Evolutionary conservation across 2,888 invertebrate species (phyloP).

Genomic region (Lordiphosa fenestrarum): DNA sequence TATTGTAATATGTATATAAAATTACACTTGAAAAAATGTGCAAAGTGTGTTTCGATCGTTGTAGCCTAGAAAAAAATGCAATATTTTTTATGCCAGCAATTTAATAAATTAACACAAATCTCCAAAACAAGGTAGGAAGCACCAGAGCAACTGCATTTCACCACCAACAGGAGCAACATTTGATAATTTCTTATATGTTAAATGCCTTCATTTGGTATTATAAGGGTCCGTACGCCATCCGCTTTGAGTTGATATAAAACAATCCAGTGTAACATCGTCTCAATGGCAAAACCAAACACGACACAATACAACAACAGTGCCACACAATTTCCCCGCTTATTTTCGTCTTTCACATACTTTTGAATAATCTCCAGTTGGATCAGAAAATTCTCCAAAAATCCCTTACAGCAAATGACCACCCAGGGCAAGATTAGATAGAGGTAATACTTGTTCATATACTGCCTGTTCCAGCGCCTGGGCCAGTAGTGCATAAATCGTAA

Average conservation of each 20-base stretch:
- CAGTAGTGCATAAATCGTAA: too few species aligned
- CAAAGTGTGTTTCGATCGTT: not conserved
- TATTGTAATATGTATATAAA: slow-evolving; percentile 3
- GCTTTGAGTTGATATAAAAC: slow-evolving; percentile 5
- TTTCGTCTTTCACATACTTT: not conserved
- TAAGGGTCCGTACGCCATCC: not conserved
- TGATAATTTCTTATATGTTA: too few species aligned
- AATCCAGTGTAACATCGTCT: slow-evolving; percentile 19
- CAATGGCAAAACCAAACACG: slow-evolving; percentile 4
- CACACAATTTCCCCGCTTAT: not conserved
- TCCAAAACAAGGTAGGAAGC: slow-evolving; percentile 75
- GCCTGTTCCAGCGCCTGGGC: too few species aligned
- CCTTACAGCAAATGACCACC: too few species aligned
- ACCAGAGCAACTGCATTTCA: not conserved
- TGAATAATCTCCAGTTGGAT: not conserved
- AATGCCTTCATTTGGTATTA: slow-evolving; percentile 4
- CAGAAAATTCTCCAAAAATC: not conserved
- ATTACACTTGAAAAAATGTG: slow-evolving; percentile 10
- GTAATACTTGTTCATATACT: too few species aligned
- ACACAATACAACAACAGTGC: not conserved
- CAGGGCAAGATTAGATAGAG: too few species aligned
- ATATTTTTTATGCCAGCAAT: too few species aligned
- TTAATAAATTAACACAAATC: too few species aligned
- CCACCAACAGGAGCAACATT: too few species aligned
- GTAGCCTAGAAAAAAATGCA: slow-evolving; percentile 85